Percentiles rank a stretch among this genome's conserved stretches.
Evolutionary conservation across 2,797 vertebrate genomes (phyloP).

Genomic region (Gobionotothen gibberifrons): DNA sequence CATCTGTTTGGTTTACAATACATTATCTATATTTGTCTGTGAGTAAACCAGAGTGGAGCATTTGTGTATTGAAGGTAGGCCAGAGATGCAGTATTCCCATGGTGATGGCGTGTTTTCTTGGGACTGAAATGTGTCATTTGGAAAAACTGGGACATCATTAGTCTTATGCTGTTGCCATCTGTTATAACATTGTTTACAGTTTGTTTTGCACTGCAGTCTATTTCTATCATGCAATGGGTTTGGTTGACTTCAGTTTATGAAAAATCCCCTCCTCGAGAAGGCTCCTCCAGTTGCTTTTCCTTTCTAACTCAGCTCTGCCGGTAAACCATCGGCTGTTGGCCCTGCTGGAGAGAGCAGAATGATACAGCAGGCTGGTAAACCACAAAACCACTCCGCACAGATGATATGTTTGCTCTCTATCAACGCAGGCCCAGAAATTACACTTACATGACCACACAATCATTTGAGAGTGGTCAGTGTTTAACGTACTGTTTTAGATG

Average conservation of each 20-base stretch:
- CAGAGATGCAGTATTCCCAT: not conserved
- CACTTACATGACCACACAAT: slow-evolving; percentile 44
- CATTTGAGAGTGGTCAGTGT: slow-evolving; percentile 20
- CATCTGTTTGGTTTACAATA: not conserved
- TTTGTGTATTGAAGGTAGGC: not conserved
- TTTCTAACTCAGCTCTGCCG: slow-evolving; percentile 22
- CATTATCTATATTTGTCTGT: not conserved
- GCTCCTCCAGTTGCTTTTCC: not conserved
- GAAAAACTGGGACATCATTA: not conserved
- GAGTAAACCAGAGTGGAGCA: not conserved
- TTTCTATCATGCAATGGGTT: not conserved
- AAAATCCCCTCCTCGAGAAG: slow-evolving; percentile 12
- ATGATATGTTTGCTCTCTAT: slow-evolving; percentile 54
- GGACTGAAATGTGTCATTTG: not conserved
- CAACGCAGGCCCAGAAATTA: slow-evolving; percentile 21
- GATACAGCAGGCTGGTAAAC: slow-evolving; percentile 51
- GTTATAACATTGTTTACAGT: slow-evolving; percentile 3
- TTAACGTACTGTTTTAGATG: slow-evolving; percentile 6
- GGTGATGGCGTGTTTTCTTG: not conserved
- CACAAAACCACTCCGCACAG: slow-evolving; percentile 51
- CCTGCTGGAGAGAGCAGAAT: slow-evolving; percentile 6
- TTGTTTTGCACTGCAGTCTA: not conserved
- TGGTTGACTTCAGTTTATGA: not conserved
- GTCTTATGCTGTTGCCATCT: not conserved
- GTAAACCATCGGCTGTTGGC: slow-evolving; percentile 15